Evolutionary conservation across 2,797 vertebrate species (phyloP), one percentile per base, ranked within the genome.

Genomic region (Manis crassicaudata): DNA sequence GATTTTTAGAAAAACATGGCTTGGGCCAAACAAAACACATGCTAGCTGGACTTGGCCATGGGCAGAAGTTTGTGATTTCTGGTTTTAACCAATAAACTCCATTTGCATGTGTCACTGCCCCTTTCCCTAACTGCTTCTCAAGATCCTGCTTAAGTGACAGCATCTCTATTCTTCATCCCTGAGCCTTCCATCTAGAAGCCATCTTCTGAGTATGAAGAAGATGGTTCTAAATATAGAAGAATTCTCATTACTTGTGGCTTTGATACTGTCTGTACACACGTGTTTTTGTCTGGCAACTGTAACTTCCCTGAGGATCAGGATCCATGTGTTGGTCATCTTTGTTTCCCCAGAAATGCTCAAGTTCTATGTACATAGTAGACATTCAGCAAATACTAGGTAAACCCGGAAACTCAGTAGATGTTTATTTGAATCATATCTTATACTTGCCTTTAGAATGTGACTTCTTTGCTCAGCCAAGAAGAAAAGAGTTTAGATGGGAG

Each of bases 11-110:
- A 56, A 83, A 70, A 75, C n/a, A 35, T 81, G 65, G 14, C 17
- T 89, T 18, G 75, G n/a, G 63, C 92, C 77, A 97, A 95, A 91
- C 56, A 85, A 93, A 96, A 91, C 75, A 67, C 79, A 94, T 91
- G 81, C 70, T 88, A 90, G 67, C 84, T 94, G 35, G 73, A 67
- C 72, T 67, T 40, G 73, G 65, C 87, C 20, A 14, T 4, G 65
- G 75, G 37, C 58, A 91, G 37, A 76, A 92, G 70, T 77, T 46
- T 77, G 84, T 43, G 16, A 81, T 85, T 62, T 37, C 73, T 43
- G 67, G 12, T 56, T 92, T 77, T 40, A 77, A 73, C 65, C 54
- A 81, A 29, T 77, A 50, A 96, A 50, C 50, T 72, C 62, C 40
- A 27, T 35, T 46, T n/a, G 67, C 52, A 32, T n/a, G 25, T 65